These are phyloP conservation scores for Monomorium pharaonis DNA, from an alignment of 1,140 invertebrate genomes.

Conservation along the genomic window DNA sequence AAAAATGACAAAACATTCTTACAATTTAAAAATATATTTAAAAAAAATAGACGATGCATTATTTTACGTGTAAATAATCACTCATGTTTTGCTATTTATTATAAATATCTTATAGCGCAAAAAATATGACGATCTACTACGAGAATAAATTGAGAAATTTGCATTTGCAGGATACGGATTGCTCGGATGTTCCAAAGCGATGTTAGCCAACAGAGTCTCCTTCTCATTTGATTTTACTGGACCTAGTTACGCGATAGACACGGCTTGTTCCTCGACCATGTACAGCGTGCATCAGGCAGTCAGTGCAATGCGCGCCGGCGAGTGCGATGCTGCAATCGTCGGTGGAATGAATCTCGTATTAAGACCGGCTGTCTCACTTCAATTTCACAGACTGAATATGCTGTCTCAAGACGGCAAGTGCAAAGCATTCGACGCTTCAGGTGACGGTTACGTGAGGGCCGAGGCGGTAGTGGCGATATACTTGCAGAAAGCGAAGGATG, in stretches of 20 bases:
- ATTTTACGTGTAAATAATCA: background rate
- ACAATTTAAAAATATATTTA: background rate
- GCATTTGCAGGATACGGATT: slow-evolving; percentile 90
- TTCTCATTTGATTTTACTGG: slow-evolving; percentile 97
- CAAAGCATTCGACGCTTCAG: slow-evolving; percentile 96
- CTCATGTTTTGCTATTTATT: background rate
- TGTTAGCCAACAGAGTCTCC: slow-evolving; percentile 98
- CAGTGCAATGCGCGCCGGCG: slow-evolving; percentile 91
- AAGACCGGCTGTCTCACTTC: slow-evolving; percentile 94
- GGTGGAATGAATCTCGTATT: slow-evolving; percentile 93
- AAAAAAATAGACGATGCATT: no score
- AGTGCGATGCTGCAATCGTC: slow-evolving; percentile 97
- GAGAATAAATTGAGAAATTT: background rate
- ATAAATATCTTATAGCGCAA: background rate
- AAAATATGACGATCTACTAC: background rate
- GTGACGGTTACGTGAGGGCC: slow-evolving; percentile 96
- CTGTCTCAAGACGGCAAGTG: slow-evolving; percentile 95
- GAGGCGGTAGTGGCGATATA: slow-evolving; percentile 94
- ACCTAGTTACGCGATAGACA: slow-evolving; percentile 97
- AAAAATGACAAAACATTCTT: no score
- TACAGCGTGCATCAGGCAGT: slow-evolving; percentile 95
- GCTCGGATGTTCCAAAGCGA: slow-evolving; percentile 96
- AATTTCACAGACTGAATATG: slow-evolving; percentile 97
- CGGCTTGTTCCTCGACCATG: slow-evolving; percentile 97
- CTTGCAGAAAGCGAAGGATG: slow-evolving; percentile 91